Evolutionary conservation across 2,797 vertebrate species (phyloP).

Genomic region (Poeciliopsis infans): DNA sequence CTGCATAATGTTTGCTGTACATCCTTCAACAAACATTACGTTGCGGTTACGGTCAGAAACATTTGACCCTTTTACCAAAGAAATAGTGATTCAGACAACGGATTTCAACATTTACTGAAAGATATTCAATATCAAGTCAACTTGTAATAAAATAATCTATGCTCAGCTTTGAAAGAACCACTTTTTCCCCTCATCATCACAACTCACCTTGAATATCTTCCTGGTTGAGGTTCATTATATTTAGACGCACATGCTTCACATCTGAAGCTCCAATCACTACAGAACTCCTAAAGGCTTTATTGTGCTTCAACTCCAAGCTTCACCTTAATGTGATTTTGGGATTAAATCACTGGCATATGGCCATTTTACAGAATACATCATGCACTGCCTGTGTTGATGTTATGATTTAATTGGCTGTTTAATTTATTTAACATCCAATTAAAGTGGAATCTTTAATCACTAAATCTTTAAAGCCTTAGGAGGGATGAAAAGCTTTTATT

Average conservation of each 20-base stretch:
- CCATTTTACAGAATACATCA: background rate
- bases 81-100: background rate
- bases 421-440: background rate
- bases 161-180: background rate
- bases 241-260: background rate
- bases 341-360: background rate
- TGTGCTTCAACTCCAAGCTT: background rate
- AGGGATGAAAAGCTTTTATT: background rate
- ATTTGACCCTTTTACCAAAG: background rate
- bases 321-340: background rate
- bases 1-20: background rate
- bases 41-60: background rate
- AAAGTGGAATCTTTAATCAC: conserved; percentile 1
- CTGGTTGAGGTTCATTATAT: background rate
- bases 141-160: background rate
- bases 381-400: background rate
- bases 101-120: background rate
- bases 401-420: too few species aligned
- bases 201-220: background rate
- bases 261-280: background rate
- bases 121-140: background rate
- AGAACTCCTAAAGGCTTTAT: background rate
- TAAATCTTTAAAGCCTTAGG: background rate
- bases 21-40: background rate
- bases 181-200: background rate